Evolutionary conservation across 2,113 vertebrate species (phyloP).

Genomic region (Raphicerus campestris): DNA sequence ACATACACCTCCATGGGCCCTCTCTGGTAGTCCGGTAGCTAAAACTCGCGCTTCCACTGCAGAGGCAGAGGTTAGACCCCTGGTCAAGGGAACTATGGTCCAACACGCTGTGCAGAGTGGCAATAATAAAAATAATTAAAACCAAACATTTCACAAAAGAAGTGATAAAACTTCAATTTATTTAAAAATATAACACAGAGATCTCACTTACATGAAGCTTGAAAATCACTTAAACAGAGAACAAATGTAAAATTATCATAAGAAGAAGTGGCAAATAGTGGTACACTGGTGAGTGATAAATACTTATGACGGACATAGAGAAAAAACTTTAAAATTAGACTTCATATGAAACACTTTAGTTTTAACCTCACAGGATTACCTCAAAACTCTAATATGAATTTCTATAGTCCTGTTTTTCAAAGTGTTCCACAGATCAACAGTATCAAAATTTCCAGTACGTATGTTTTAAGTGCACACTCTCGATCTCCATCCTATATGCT

Average conservation of each 20-base stretch:
- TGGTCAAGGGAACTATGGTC: background rate
- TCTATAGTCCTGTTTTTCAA: background rate
- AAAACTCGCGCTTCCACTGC: background rate
- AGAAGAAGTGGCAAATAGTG: background rate
- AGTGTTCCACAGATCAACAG: background rate
- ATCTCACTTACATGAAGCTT: background rate
- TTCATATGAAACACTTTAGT: background rate
- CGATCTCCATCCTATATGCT: background rate
- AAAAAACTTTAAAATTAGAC: background rate
- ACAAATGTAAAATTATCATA: background rate
- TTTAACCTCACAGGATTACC: background rate
- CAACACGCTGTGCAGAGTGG: background rate
- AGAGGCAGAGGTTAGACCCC: background rate
- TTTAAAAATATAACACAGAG: background rate
- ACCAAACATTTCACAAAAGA: background rate
- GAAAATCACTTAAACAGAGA: background rate
- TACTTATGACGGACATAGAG: background rate
- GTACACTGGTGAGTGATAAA: background rate
- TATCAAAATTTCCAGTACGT: background rate
- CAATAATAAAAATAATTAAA: background rate
- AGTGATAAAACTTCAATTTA: background rate
- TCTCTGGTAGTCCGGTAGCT: background rate
- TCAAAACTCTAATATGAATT: background rate
- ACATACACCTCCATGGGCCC: background rate
- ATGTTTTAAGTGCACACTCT: background rate